A percentile compares a stretch with the other conserved stretches of the same genome.
phyloP scores from a whole-genome alignment of 2,888 invertebrate species.

The Strigamia transsilvanica region DNA sequence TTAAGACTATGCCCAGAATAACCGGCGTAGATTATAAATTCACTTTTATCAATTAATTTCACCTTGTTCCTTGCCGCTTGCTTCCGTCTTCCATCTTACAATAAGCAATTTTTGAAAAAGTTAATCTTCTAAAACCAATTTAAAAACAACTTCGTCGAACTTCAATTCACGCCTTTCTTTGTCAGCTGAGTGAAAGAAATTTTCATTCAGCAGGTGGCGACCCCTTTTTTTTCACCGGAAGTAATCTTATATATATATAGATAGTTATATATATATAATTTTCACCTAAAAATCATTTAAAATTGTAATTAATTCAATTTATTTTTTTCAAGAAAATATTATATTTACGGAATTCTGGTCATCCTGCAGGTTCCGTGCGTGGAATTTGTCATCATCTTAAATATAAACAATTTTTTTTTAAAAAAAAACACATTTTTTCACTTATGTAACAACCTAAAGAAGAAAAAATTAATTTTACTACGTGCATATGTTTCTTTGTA shows the following conservation, averaged over 20 bases:
- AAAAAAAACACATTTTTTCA: not conserved
- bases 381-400: not conserved
- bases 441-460: not conserved
- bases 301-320: not conserved
- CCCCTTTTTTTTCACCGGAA: not conserved
- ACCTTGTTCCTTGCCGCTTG: conserved; percentile 76
- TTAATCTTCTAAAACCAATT: not conserved
- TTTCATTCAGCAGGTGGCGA: conserved; percentile 35
- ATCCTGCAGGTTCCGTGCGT: not conserved
- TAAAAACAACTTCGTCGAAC: not conserved
- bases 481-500: not conserved
- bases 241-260: not conserved
- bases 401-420: not conserved
- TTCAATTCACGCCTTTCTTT: conserved; percentile 12
- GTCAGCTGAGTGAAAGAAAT: not conserved
- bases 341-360: not conserved
- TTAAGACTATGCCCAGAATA: conserved; percentile 19
- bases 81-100: conserved; percentile 75
- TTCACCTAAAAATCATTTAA: not conserved
- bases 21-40: not conserved
- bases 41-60: conserved; percentile 54
- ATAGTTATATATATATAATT: not conserved
- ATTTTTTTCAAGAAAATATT: not conserved
- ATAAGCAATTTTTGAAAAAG: conserved; percentile 33
- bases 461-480: not conserved